Evolutionary conservation across 2,797 vertebrate species (phyloP).

Genomic region (Phrynocephalus forsythii): DNA sequence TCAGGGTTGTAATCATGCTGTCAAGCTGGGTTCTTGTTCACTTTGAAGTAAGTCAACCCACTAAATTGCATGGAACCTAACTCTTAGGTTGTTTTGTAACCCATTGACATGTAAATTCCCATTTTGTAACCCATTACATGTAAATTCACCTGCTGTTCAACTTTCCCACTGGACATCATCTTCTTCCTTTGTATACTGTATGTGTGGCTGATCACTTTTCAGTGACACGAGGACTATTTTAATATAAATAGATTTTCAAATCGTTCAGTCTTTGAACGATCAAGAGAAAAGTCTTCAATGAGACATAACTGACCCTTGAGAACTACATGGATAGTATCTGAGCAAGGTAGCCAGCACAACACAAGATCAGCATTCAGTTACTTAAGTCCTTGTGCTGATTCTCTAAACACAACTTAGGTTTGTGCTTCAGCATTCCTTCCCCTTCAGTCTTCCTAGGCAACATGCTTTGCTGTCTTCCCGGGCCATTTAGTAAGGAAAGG

Average conservation of each 20-base stretch:
- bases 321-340: background rate
- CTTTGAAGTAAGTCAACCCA: no score
- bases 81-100: background rate
- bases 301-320: background rate
- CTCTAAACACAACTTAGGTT: background rate
- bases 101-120: background rate
- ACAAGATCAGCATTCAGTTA: background rate
- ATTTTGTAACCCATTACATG: background rate
- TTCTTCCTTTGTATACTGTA: background rate
- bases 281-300: background rate
- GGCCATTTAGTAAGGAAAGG: slow-evolving; percentile 5
- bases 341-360: background rate
- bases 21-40: no score
- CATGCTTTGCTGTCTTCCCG: slow-evolving; percentile 13
- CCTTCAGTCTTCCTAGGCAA: background rate
- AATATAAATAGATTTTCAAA: background rate
- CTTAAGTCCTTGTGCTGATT: background rate
- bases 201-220: no score
- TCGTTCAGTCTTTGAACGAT: background rate
- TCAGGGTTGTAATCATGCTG: no score
- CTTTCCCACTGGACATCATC: background rate
- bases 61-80: no score
- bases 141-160: background rate
- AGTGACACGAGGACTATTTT: background rate
- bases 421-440: background rate